phyloP scores from a whole-genome alignment of 2,113 vertebrate genomes.

The Aplodontia rufa region DNA sequence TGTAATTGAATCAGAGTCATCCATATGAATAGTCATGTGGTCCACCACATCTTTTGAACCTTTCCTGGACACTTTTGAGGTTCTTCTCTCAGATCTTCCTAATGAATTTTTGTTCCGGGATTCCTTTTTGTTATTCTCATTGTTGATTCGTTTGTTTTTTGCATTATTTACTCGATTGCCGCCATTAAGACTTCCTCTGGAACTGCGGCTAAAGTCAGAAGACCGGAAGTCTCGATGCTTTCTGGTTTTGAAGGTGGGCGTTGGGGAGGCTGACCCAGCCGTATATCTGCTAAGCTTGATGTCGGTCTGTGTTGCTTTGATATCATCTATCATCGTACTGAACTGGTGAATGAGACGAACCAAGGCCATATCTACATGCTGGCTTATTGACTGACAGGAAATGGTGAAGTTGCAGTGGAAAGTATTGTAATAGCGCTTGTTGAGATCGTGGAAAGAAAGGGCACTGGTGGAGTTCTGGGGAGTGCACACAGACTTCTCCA shows the following conservation, averaged over 20 bases:
- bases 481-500: slow-evolving; percentile 94
- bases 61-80: slow-evolving; percentile 96
- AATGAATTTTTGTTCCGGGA: slow-evolving; percentile 92
- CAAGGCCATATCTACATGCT: slow-evolving; percentile 98
- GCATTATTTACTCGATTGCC: slow-evolving; percentile 89
- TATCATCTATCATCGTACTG: slow-evolving; percentile 98
- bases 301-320: slow-evolving; percentile 98
- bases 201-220: slow-evolving; percentile 97
- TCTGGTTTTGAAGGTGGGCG: slow-evolving; percentile 96
- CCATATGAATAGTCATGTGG: slow-evolving; percentile 97
- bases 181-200: slow-evolving; percentile 95
- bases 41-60: slow-evolving; percentile 98
- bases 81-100: slow-evolving; percentile 93
- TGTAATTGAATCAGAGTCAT: slow-evolving; percentile 98
- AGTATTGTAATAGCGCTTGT: slow-evolving; percentile 94
- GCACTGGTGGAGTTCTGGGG: slow-evolving; percentile 90
- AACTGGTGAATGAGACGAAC: slow-evolving; percentile 99
- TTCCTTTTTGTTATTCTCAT: slow-evolving; percentile 90
- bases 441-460: slow-evolving; percentile 96
- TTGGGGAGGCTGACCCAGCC: slow-evolving; percentile 96
- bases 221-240: slow-evolving; percentile 95
- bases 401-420: slow-evolving; percentile 98
- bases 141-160: slow-evolving; percentile 90
- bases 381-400: slow-evolving; percentile 98
- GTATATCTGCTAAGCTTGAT: slow-evolving; percentile 99